Base-by-base conservation (phyloP, 2,888 invertebrate genomes). In the Bugula neritina region DNA sequence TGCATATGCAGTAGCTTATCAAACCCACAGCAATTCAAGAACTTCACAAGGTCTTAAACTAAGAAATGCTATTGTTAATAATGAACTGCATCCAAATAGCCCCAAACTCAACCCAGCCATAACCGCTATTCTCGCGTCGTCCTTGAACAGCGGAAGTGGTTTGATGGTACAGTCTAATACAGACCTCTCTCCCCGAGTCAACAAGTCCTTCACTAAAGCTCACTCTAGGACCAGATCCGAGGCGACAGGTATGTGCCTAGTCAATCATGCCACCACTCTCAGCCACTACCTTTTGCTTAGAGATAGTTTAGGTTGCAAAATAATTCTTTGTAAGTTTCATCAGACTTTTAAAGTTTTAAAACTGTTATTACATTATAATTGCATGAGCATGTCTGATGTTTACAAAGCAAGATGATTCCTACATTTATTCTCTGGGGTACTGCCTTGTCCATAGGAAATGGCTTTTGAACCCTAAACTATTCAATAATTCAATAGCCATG, bases 171-270 rank as follows among this genome's bases (percentile, higher is more conserved):
- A 69, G 23, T 21, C 21, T n/a, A 1, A 69, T 54, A 27, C 71
- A 57, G 72, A 29, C 35, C 52, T 31, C 31, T 35, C 69, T 27
- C 70, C 74, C 54, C 71, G 73, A 34, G 78, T 79, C 29, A 77
- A 80, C 55, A 78, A 80, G 13, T 78, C 79, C 5, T 71, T 74
- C 73, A 90, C 90, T 85, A 91, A 91, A 84, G 91, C 91, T 10
- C 93, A 93, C 85, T 90, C 91, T 83, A 87, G 94, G 78, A 92
- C 92, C 73, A 89, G 85, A 54, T 87, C 87, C 52, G 87, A 87
- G 80, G 92, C 93, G 55, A 92, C 92, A 71, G 92, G 91, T 75
- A 63, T 10, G 63, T 63, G 31, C 25, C 25, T 25, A n/a, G 57
- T n/a, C n/a, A n/a, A n/a, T n/a, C n/a, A n/a, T n/a, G n/a, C n/a